Evolutionary conservation across 2,113 vertebrate genomes (phyloP).

Genomic region (Speoplatyrhinus poulsoni): DNA sequence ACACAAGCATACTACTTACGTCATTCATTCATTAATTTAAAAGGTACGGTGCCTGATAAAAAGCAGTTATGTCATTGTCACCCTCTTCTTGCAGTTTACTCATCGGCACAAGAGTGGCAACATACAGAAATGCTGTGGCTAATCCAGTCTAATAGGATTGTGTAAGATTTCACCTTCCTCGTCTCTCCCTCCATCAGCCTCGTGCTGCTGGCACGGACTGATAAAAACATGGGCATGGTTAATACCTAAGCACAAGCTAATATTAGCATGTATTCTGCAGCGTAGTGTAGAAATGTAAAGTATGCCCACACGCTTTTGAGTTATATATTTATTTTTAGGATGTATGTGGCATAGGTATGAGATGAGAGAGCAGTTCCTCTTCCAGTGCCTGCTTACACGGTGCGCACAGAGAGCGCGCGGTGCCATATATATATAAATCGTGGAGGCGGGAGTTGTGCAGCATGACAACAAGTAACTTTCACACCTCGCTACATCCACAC

Average conservation of each 20-base stretch:
- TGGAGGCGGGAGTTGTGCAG: conserved; percentile 5
- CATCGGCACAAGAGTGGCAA: conserved; percentile 72
- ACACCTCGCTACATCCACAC: background rate
- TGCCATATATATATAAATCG: conserved; percentile 23
- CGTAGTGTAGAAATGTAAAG: conserved; percentile 61
- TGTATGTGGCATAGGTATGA: conserved; percentile 18
- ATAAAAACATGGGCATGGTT: conserved; percentile 73
- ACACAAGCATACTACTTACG: conserved; percentile 9
- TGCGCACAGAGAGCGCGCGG: conserved; percentile 19
- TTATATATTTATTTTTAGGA: conserved; percentile 46
- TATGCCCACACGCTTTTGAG: conserved; percentile 49
- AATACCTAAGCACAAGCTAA: conserved; percentile 70
- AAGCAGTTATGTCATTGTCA: conserved; percentile 52
- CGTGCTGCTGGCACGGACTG: conserved; percentile 71
- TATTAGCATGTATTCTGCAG: conserved; percentile 69
- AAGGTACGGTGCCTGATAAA: conserved; percentile 5
- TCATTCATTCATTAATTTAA: background rate
- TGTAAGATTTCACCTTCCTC: conserved; percentile 77
- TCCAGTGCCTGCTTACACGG: conserved; percentile 34
- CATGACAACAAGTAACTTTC: conserved; percentile 29
- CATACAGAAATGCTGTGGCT: conserved; percentile 65
- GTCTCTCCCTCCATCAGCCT: conserved; percentile 70
- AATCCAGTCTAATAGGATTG: conserved; percentile 84
- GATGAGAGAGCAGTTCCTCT: conserved; percentile 4
- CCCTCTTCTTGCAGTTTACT: conserved; percentile 63